Conservation (phyloP, 2,113 vertebrate species). For the Balaenoptera acutorostrata region DNA sequence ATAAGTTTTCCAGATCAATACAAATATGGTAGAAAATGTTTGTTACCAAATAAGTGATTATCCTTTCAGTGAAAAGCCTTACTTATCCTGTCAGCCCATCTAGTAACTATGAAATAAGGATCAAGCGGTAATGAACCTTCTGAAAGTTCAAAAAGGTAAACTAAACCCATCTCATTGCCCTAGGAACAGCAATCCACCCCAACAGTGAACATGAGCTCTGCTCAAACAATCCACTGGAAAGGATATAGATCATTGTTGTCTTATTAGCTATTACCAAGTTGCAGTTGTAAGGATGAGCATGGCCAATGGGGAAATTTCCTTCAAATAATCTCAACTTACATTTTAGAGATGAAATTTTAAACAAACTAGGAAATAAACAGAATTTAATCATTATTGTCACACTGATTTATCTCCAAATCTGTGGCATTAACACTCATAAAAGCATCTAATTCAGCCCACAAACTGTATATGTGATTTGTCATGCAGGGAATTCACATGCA, state of each 20-base stretch:
- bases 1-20: background rate
- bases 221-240: background rate
- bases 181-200: background rate
- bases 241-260: background rate
- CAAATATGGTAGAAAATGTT: background rate
- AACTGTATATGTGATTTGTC: conserved; percentile 52
- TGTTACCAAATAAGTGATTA: background rate
- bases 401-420: conserved; percentile 13
- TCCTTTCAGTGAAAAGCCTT: background rate
- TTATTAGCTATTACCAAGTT: background rate
- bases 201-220: background rate
- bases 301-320: background rate
- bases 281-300: background rate
- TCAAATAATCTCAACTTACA: background rate
- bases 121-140: background rate
- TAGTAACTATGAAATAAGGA: background rate
- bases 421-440: conserved; percentile 46
- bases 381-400: conserved; percentile 20
- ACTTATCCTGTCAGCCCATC: background rate
- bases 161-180: background rate
- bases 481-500: conserved; percentile 27
- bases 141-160: background rate
- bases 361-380: conserved; percentile 13
- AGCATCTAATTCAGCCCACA: background rate
- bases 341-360: background rate